Base-by-base conservation (phyloP, 2,113 vertebrate species). In the Petromus typicus region DNA sequence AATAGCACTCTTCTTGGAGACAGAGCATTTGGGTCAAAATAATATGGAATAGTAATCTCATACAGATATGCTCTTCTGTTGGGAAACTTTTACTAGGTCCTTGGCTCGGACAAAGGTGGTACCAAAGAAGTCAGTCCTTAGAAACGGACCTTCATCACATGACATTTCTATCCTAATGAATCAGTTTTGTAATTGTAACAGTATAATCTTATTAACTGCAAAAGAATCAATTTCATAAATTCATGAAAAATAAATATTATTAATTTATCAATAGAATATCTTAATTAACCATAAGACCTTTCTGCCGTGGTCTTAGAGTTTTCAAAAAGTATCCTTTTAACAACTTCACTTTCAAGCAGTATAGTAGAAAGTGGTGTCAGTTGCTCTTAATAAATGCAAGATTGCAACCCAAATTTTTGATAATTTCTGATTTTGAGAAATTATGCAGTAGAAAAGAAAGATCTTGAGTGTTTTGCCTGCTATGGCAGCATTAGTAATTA, bases 81-180 rank as follows among this genome's bases (percentile, higher is more conserved):
- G 17, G 63, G 96, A 96, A 95, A 97, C 93, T 97, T 90, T 85
- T 97, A 95, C 96, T 80, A 90, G 97, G 95, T 97, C 96, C 97
- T 94, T 12, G 97, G 96, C 97, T 97, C 20, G 96, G 96, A 97
- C 95, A 97, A 91, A 86, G 95, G 96, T 98, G 97, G 98, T 98
- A 96, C 98, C 97, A 96, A 93, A 91, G 95, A 98, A 98, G 90
- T 97, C 92, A 82, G 95, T 98, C 98, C 95, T n/a, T n/a, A n/a
- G n/a, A n/a, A n/a, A n/a, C n/a, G n/a, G n/a, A n/a, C n/a, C n/a
- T 98, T 96, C 97, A 96, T 97, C 96, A 98, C 94, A 98, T 97
- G 96, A 94, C 97, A 71, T 98, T 98, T 99, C 98, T 98, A 98
- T 98, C 97, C 97, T 98, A 97, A 98, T 98, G 96, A 98, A 97